Base-by-base conservation (phyloP, 53 echinoderm and acorn worm species). In the Holothuria leucospilota region DNA sequence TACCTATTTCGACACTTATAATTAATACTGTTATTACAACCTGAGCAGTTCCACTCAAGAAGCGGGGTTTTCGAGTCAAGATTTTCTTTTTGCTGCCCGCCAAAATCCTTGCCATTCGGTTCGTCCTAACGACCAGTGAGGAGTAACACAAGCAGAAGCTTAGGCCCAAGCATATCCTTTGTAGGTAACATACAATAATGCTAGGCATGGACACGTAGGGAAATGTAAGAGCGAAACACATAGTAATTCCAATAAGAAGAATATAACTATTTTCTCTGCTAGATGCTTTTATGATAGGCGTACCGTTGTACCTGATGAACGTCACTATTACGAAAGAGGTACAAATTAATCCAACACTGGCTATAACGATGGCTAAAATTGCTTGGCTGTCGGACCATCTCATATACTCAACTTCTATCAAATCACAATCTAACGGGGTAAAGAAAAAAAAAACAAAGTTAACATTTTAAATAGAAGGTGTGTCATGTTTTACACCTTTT, bases 71-170 rank as follows among this genome's bases (percentile, higher is more conserved):
- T 53, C 95, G 78, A 13, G 99, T 99, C 77, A 93, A 82, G n/a
- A 98, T 98, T 82, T 95, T 97, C 89, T 95, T 95, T 89, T 95
- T 99, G 72, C 91, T 90, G 42, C 95, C 95, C 16, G 99, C 95
- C 62, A 99, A 62, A 27, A 99, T 99, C 25, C 99, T 85, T 24
- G 95, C 95, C 94, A 99, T 95, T 20, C 99, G 86, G 82, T 99
- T 99, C 56, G 99, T 99, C 70, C 93, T 86, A 6, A 95, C 93
- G 18, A 95, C 92, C 51, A 99, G 87, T 20, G 95, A 91, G 26
- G 99, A 86, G 85, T 99, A 99, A 68, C 95, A 95, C 25, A 95
- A 80, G 65, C 92, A 95, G 90, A 99, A 99, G 63, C 93, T 93
- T 20, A 99, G 52, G 21, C 99, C 99, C 8, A 99, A 84, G 9